These are phyloP conservation scores for Asobara japonica DNA, from an alignment of 1,140 invertebrate genomes.

Conservation along the genomic window DNA sequence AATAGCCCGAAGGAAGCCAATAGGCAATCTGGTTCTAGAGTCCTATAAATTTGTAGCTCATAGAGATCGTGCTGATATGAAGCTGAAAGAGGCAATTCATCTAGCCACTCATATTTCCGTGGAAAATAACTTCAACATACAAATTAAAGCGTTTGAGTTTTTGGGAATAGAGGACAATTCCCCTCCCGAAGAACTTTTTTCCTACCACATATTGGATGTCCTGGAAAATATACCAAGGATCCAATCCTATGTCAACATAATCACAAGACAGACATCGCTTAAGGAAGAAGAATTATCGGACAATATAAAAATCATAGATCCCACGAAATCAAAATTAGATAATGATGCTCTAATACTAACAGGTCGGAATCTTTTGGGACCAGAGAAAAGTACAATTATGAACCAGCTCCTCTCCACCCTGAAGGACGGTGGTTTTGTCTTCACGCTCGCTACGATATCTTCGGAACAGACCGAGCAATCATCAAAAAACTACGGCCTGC, in stretches of 20 bases:
- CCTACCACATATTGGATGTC: constrained; percentile 68
- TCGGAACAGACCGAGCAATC: constrained; percentile 25
- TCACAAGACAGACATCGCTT: constrained; percentile 53
- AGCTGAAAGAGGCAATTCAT: constrained; percentile 65
- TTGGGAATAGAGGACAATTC: constrained; percentile 67
- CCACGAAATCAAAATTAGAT: constrained; percentile 70
- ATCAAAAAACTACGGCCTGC: constrained; percentile 40
- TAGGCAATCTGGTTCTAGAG: constrained; percentile 76
- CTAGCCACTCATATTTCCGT: constrained; percentile 77
- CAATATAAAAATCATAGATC: constrained; percentile 68
- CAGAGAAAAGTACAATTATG: constrained; percentile 38
- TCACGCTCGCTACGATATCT: constrained; percentile 58
- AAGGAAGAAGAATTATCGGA: constrained; percentile 63
- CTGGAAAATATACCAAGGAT: constrained; percentile 73
- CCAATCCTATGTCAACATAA: constrained; percentile 68
- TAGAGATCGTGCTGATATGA: constrained; percentile 44
- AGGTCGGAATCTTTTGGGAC: constrained; percentile 51
- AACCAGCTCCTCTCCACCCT: constrained; percentile 49
- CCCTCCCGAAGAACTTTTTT: constrained; percentile 59
- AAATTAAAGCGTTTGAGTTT: constrained; percentile 79
- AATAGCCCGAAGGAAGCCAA: constrained; percentile 75
- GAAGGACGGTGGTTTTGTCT: constrained; percentile 64
- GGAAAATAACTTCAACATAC: constrained; percentile 77
- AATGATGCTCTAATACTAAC: constrained; percentile 69
- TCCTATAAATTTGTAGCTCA: constrained; percentile 77